Conservation (phyloP, 2,113 vertebrate genomes). For the Cyanoliseus patagonus region DNA sequence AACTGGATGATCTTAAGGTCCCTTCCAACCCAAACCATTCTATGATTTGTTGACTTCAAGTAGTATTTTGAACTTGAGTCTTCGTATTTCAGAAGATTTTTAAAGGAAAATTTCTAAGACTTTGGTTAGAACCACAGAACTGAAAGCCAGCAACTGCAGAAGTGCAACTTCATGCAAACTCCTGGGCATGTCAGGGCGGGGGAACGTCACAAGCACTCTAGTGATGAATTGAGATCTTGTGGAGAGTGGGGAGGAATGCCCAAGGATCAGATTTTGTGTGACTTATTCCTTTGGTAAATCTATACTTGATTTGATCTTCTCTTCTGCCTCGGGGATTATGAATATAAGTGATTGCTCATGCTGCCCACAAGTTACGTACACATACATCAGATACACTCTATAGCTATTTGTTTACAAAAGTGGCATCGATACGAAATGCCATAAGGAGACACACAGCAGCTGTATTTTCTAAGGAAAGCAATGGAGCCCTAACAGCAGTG, state of each 20-base stretch:
- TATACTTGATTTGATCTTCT: slow-evolving; percentile 50
- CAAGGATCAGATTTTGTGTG: slow-evolving; percentile 58
- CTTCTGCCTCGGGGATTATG: slow-evolving; percentile 13
- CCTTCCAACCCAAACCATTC: background rate
- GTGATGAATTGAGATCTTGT: slow-evolving; percentile 52
- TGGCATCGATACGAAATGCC: background rate
- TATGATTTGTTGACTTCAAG: background rate
- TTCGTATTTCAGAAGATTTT: background rate
- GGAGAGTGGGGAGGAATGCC: slow-evolving; percentile 7
- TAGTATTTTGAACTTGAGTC: background rate
- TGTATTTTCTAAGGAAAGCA: background rate
- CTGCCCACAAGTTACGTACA: background rate
- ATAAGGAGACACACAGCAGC: background rate
- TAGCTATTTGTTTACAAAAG: background rate
- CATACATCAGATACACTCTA: background rate
- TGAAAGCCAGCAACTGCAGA: background rate
- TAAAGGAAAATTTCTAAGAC: background rate
- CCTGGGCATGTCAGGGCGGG: background rate
- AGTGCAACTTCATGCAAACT: background rate
- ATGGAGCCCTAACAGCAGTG: background rate
- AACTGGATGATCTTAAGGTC: background rate
- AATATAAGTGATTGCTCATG: background rate
- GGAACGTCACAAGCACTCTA: background rate
- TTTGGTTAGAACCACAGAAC: background rate
- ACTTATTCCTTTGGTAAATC: slow-evolving; percentile 50